A percentile compares a stretch with the other conserved stretches of the same genome.
Conservation (phyloP, 1,140 invertebrate genomes). For the Mamestra configurata region DNA sequence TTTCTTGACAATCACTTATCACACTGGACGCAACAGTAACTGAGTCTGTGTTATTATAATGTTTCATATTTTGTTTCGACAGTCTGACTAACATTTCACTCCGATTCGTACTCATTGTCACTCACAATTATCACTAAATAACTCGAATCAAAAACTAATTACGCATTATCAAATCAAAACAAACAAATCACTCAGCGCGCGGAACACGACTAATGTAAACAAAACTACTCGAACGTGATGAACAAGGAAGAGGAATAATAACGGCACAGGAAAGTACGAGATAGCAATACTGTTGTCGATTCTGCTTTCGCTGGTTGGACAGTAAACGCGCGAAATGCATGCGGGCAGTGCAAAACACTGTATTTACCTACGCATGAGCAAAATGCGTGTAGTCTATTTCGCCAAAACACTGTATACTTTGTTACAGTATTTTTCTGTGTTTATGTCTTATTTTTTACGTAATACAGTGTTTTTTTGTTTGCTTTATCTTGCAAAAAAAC, state of each 20-base stretch:
- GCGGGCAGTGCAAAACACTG: slow-evolving; percentile 16
- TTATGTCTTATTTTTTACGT: slow-evolving; percentile 12
- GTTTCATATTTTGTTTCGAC: slow-evolving; percentile 33
- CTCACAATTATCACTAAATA: slow-evolving; percentile 2
- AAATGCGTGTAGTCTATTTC: slow-evolving; percentile 19
- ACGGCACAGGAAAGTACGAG: slow-evolving; percentile 15
- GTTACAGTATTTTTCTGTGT: slow-evolving; percentile 13
- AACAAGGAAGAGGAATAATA: slow-evolving; percentile 22
- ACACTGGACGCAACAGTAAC: slow-evolving; percentile 35
- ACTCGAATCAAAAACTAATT: background rate
- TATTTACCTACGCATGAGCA: slow-evolving; percentile 16
- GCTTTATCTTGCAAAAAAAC: slow-evolving; percentile 1
- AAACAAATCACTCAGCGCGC: slow-evolving; percentile 13
- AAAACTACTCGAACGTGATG: slow-evolving; percentile 13
- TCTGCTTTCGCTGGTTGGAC: slow-evolving; percentile 23
- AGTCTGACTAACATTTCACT: slow-evolving; percentile 33
- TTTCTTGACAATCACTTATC: slow-evolving; percentile 34
- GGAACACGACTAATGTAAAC: slow-evolving; percentile 18
- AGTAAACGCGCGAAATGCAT: slow-evolving; percentile 14
- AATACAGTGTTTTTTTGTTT: slow-evolving; percentile 25
- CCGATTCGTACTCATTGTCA: slow-evolving; percentile 24
- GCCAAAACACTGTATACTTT: slow-evolving; percentile 26
- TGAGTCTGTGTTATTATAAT: slow-evolving; percentile 39
- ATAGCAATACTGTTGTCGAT: slow-evolving; percentile 14
- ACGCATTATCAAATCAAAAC: background rate